Conservation (phyloP, 2,888 invertebrate species). For the Lottia gigantea region DNA sequence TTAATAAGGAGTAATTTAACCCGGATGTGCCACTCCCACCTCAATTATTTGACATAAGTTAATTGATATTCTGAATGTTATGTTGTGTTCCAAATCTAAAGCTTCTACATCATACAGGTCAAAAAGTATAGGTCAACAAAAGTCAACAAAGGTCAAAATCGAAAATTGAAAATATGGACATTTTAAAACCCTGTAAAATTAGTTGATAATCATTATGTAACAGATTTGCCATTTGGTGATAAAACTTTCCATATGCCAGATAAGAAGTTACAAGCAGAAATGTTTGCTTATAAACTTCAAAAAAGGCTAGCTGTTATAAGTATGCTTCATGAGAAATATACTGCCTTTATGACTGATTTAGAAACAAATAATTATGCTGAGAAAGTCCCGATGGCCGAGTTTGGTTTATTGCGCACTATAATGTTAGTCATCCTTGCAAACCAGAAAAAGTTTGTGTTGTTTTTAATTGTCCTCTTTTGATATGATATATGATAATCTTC, state of each 20-base stretch:
- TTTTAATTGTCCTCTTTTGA: slow-evolving; percentile 32
- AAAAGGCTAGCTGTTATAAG: slow-evolving; percentile 5
- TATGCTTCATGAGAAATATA: slow-evolving; percentile 14
- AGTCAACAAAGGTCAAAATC: too few species aligned
- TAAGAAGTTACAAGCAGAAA: slow-evolving; percentile 16
- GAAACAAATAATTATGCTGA: slow-evolving; percentile 16
- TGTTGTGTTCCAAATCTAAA: too few species aligned
- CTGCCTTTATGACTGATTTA: slow-evolving; percentile 14
- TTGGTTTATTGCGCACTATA: slow-evolving; percentile 9
- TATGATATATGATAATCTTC: slow-evolving; percentile 31
- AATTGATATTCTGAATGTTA: too few species aligned
- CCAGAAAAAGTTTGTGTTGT: slow-evolving; percentile 27
- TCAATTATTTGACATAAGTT: too few species aligned
- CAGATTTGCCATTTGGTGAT: slow-evolving; percentile 17
- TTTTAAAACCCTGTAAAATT: too few species aligned
- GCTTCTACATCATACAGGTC: too few species aligned
- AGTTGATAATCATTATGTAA: slow-evolving; percentile 20
- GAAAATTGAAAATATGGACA: too few species aligned
- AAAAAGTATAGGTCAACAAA: too few species aligned
- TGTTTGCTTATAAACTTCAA: slow-evolving; percentile 11
- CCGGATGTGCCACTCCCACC: too few species aligned
- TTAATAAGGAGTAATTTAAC: too few species aligned
- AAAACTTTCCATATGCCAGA: slow-evolving; percentile 14
- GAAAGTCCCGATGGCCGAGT: slow-evolving; percentile 5
- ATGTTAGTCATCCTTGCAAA: slow-evolving; percentile 14